Evolutionary conservation across 2,888 invertebrate genomes (phyloP), one percentile per base, ranked within the genome.

Genomic region (Eilema depressum): DNA sequence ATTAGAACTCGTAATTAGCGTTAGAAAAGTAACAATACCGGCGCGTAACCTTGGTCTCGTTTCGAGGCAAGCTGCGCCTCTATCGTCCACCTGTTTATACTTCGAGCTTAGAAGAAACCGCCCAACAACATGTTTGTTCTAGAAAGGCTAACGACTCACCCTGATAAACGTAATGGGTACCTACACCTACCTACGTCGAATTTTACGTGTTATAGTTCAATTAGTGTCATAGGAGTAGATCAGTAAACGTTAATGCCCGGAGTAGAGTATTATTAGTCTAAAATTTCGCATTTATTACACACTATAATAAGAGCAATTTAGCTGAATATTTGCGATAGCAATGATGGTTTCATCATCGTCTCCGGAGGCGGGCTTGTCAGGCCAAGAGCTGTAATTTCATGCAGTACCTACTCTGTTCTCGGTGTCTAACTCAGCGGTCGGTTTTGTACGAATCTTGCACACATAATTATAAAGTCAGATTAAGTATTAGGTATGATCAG

Each of bases 31-130:
- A 90, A 92, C 91, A 91, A 93, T 92, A 91, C 87, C 82, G 80
- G 82, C 75, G 75, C 73, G 77, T 88, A 84, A 90, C 94, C 94
- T 92, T 94, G 94, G 91, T 92, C 94, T 91, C 88, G 87, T 89
- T 94, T 80, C 75, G 75, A 77, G 75, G 81, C 85, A 78, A 78
- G 80, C 82, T 82, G 82, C 79, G 79, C 82, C 85, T 88, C 82
- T 81, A 80, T 72, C 80, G 85, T 87, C 88, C 90, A 92, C 90
- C 91, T 91, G 90, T 83, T 86, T 79, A 80, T 77, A 82, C 75
- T 83, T 75, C 73, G 77, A 83, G 80, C 82, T 82, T 79, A 80
- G 79, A 78, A 85, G 85, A 77, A 84, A 84, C 82, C 78, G 73
- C 77, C 76, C 76, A 78, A 75, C 72, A 77, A 73, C 75, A 75